Evolutionary conservation across 2,113 vertebrate species (phyloP), one percentile per base, ranked within the genome.

Genomic region (Cephalopterus ornatus): DNA sequence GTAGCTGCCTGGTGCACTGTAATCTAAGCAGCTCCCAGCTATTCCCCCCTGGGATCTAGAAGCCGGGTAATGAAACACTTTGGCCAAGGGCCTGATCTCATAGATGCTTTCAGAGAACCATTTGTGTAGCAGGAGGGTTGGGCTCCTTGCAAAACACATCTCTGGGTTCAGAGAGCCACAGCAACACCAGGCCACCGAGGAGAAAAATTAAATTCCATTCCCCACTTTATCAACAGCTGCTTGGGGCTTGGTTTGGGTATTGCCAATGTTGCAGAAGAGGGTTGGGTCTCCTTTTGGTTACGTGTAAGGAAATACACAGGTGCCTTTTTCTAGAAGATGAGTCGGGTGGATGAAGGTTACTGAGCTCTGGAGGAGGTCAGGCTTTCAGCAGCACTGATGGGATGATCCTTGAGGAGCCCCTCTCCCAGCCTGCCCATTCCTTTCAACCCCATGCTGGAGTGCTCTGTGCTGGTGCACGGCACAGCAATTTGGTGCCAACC

Each of bases 21-120:
- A 78, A 89, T 87, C 52, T 75, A 81, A 81, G 79, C 83, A 92
- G 83, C 88, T 97, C 94, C 46, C 65, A 84, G 80, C 70, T 93
- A 85, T 92, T 93, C 42, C 89, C 83, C 24, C 3, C 37, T 63
- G 93, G 95, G 91, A 95, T 72, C 2, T 0, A 95, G 83, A 96
- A 93, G 89, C 73, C 4, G 13, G 67, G 56, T 95, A 95, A 93
- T 96, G 84, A 96, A 93, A 78, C 0, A 12, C 67, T 91, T 89
- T 96, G 93, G 95, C 94, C 23, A 22, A 78, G 84, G 61, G 86
- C 96, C 91, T 91, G 68, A 89, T 95, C 84, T 87, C 93, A 95
- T 89, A 92, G 91, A 93, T 87, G 80, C 74, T 89, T 73, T 95
- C 73, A 91, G 94, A 81, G 70, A 93, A 68, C 59, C 7, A 0